Evolutionary conservation across 2,888 invertebrate species (phyloP).

Genomic region (Xestia rhomboidea): DNA sequence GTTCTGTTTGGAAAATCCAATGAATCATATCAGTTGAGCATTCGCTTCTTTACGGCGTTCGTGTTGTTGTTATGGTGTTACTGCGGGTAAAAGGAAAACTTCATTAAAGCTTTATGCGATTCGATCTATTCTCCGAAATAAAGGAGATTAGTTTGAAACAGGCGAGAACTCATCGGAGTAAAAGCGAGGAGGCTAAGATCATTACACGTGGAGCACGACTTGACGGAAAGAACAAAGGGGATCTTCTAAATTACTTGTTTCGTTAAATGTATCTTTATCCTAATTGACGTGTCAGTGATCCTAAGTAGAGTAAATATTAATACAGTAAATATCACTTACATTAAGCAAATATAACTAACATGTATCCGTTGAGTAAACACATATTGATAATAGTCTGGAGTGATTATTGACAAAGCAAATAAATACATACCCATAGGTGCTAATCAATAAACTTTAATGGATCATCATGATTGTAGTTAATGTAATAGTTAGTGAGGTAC

Average conservation of each 20-base stretch:
- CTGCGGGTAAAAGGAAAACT: conserved; percentile 61
- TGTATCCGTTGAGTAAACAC: background rate
- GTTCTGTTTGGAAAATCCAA: conserved; percentile 68
- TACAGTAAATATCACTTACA: background rate
- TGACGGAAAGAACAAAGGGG: conserved; percentile 32
- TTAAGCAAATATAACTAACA: conserved; percentile 29
- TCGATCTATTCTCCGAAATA: conserved; percentile 68
- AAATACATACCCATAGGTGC: background rate
- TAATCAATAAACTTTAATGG: conserved; percentile 7
- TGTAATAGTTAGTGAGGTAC: background rate
- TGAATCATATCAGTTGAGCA: conserved; percentile 71
- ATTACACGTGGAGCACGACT: conserved; percentile 46
- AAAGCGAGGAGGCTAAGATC: conserved; percentile 49
- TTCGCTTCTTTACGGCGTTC: conserved; percentile 27
- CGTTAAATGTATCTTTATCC: conserved; percentile 14
- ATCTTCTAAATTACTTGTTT: conserved; percentile 45
- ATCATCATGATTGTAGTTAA: background rate
- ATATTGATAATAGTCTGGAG: background rate
- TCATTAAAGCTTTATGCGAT: conserved; percentile 68
- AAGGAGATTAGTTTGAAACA: conserved; percentile 69
- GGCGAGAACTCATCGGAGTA: conserved; percentile 64
- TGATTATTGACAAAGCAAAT: conserved; percentile 25
- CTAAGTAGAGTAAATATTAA: background rate
- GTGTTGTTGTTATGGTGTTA: conserved; percentile 39
- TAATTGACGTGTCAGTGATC: conserved; percentile 2